These are phyloP conservation scores for Nasonia giraulti DNA, from an alignment of 1,140 invertebrate species.

Conservation along the genomic window DNA sequence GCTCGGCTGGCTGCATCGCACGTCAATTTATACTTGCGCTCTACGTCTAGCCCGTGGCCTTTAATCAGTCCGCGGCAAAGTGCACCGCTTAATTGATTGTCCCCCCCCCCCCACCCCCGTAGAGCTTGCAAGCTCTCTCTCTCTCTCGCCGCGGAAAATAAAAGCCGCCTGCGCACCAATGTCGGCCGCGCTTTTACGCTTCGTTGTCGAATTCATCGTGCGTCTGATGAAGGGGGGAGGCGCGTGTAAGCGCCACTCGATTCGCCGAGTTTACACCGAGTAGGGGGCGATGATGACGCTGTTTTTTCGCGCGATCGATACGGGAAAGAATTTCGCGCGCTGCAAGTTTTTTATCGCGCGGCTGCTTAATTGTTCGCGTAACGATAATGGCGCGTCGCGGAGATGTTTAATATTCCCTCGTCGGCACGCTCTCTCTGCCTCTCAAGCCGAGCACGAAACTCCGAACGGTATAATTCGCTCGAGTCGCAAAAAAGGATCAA, in stretches of 20 bases:
- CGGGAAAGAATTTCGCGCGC: background rate
- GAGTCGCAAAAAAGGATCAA: background rate
- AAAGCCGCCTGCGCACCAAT: background rate
- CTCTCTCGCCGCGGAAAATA: background rate
- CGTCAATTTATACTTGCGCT: slow-evolving; percentile 7
- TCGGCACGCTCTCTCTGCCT: no score
- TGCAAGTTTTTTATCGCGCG: no score
- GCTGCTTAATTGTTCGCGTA: background rate
- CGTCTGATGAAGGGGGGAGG: background rate
- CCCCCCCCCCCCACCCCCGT: no score
- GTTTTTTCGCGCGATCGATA: background rate
- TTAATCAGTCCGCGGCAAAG: slow-evolving; percentile 20
- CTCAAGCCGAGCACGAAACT: background rate
- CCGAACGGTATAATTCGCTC: background rate
- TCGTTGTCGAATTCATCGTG: background rate
- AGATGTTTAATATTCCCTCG: background rate
- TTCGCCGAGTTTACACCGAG: background rate
- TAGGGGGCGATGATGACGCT: background rate
- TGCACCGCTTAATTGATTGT: slow-evolving; percentile 16
- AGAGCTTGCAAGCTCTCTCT: background rate
- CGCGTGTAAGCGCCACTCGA: background rate
- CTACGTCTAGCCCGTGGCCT: background rate
- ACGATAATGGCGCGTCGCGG: background rate
- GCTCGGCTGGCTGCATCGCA: background rate
- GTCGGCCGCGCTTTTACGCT: background rate